Conservation (phyloP, 2,888 invertebrate genomes). For the Rhopalosiphum nymphaeae region DNA sequence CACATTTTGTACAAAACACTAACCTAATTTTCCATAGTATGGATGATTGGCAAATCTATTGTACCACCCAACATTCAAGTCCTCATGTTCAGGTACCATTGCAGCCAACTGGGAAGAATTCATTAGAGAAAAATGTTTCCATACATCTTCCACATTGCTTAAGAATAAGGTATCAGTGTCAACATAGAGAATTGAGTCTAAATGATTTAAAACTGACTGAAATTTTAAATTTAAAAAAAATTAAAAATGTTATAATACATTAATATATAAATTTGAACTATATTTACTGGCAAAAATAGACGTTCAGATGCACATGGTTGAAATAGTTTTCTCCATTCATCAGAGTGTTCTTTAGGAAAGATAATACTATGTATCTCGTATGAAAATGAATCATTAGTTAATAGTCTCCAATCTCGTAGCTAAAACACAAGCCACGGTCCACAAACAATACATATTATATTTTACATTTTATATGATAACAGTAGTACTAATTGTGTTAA, state of each 20-base stretch:
- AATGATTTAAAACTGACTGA: conserved; percentile 81
- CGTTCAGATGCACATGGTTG: conserved; percentile 95
- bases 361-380: conserved; percentile 82
- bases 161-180: conserved; percentile 93
- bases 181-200: conserved; percentile 90
- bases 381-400: conserved; percentile 77
- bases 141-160: conserved; percentile 84
- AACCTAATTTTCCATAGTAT: conserved; percentile 88
- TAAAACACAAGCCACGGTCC: conserved; percentile 69
- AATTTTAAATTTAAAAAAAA: background rate
- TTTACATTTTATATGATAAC: background rate
- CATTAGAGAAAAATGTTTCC: conserved; percentile 86
- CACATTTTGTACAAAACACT: conserved; percentile 64
- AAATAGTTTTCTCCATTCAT: conserved; percentile 90
- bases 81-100: conserved; percentile 90
- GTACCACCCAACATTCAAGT: conserved; percentile 95
- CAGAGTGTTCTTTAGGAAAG: conserved; percentile 81
- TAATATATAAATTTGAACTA: background rate
- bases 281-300: conserved; percentile 89
- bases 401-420: conserved; percentile 80
- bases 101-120: conserved; percentile 90
- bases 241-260: background rate
- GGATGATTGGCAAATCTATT: conserved; percentile 96
- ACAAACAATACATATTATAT: background rate
- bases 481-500: background rate